phyloP scores from a whole-genome alignment of 2,888 invertebrate species.

The Silvanus unidentatus region DNA sequence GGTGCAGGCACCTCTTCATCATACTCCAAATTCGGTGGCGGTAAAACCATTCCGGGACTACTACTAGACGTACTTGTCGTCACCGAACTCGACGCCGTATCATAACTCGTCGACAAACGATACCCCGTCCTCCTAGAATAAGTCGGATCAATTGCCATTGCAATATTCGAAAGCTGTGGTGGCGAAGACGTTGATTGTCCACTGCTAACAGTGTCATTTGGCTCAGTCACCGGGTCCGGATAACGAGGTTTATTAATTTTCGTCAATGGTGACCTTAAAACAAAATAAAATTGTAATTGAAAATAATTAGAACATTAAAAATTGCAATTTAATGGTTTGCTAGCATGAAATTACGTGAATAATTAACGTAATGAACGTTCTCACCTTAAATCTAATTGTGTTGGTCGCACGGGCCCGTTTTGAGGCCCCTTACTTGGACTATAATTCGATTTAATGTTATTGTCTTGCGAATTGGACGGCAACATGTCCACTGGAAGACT shows the following conservation, averaged over 20 bases:
- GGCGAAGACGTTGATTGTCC: conserved; percentile 26
- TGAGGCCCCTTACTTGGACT: conserved; percentile 1
- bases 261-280: conserved; percentile 38
- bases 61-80: conserved; percentile 37
- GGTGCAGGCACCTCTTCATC: conserved; percentile 55
- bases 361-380: no score
- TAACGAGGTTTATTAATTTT: conserved; percentile 37
- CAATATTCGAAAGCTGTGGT: conserved; percentile 53
- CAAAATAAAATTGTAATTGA: no score
- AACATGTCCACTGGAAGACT: conserved; percentile 44
- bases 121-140: conserved; percentile 44
- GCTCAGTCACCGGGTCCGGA: conserved; percentile 36
- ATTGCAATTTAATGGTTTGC: no score
- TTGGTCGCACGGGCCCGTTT: conserved; percentile 30
- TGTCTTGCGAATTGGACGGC: conserved; percentile 11
- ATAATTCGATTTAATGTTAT: conserved; percentile 10
- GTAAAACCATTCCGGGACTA: conserved; percentile 36
- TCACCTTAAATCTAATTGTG: conserved; percentile 43
- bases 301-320: no score
- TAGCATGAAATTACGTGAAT: no score
- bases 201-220: conserved; percentile 21
- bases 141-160: conserved; percentile 63
- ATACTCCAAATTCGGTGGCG: conserved; percentile 35
- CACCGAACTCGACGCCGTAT: conserved; percentile 39
- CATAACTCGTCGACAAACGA: conserved; percentile 38